These are phyloP conservation scores for Rhinella marina DNA, from an alignment of 2,797 vertebrate genomes.

Conservation along the genomic window DNA sequence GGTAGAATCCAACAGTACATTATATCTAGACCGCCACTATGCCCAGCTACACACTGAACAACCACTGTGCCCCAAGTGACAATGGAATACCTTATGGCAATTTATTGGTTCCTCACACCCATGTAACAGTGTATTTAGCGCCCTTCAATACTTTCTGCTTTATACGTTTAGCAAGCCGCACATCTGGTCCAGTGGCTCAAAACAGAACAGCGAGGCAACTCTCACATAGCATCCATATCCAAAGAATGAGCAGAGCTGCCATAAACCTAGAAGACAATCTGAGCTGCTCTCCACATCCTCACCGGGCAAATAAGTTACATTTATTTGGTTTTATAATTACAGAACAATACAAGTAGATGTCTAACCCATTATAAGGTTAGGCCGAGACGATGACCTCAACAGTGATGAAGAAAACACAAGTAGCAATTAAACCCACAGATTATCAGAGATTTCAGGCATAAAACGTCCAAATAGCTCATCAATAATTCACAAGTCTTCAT, in stretches of 20 bases:
- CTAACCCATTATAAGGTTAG: neutral
- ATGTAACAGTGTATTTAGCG: too few species aligned
- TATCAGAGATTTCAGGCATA: neutral
- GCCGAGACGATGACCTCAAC: neutral
- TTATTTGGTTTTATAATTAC: neutral
- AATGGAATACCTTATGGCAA: neutral
- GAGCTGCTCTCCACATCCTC: neutral
- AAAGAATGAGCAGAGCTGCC: neutral
- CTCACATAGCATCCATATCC: neutral
- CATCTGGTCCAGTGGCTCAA: neutral
- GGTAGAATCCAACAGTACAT: too few species aligned
- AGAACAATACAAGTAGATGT: neutral
- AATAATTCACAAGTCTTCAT: slow-evolving; percentile 9
- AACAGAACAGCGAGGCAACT: too few species aligned
- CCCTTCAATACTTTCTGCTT: neutral
- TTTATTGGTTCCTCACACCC: neutral
- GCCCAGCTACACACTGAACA: too few species aligned
- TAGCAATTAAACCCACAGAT: neutral
- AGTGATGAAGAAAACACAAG: neutral
- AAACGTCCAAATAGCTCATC: slow-evolving; percentile 2
- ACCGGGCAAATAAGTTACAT: neutral
- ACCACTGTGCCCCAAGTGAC: too few species aligned
- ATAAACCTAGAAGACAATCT: too few species aligned
- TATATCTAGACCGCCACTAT: too few species aligned
- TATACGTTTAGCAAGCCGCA: neutral